Base-by-base conservation (phyloP, 2,797 vertebrate species). In the Tragopan temminckii region DNA sequence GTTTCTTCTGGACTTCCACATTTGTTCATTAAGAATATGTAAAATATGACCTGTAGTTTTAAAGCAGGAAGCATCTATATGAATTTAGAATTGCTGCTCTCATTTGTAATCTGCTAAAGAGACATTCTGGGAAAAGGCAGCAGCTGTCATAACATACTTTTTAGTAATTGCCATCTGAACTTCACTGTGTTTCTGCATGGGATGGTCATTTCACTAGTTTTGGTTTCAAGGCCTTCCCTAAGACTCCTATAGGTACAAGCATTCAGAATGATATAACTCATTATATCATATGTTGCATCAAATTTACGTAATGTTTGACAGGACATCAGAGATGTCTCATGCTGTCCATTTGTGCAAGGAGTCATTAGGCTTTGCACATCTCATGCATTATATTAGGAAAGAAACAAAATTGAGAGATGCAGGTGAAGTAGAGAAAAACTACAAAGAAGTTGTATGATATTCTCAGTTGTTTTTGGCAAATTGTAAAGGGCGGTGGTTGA, bases 21-120 rank as follows among this genome's bases (percentile, higher is more conserved):
- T 86, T 81, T 77, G 57, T 3, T 11, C 2, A 35, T 25, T 70
- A 14, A 38, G 18, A 80, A 40, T 75, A 62, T 12, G 69, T 31
- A 90, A 91, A 89, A 71, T 62, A 78, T 12, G 10, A 71, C 24
- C 52, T 45, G 25, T 36, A 62, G 8, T 38, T 21, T 77, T 75
- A 64, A 82, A 94, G 21, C 12, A 76, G 61, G 29, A 82, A 70
- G 18, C 31, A 48, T 61, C 31, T 78, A 8, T n/a, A 17, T 68
- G 62, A 78, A 74, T 58, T 48, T 31, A 42, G 38, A 91, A 29
- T n/a, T 84, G 45, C 57, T 80, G 14, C 20, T 94, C 91, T 80
- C 29, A 58, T 86, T 89, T 59, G 70, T 74, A 58, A 5, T 70
- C 29, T 80, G 8, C 10, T 50, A 11, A 61, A 21, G 16, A 19